phyloP scores from a whole-genome alignment of 92 coral and sea anemone species.

The Zoanthus solanderi region DNA sequence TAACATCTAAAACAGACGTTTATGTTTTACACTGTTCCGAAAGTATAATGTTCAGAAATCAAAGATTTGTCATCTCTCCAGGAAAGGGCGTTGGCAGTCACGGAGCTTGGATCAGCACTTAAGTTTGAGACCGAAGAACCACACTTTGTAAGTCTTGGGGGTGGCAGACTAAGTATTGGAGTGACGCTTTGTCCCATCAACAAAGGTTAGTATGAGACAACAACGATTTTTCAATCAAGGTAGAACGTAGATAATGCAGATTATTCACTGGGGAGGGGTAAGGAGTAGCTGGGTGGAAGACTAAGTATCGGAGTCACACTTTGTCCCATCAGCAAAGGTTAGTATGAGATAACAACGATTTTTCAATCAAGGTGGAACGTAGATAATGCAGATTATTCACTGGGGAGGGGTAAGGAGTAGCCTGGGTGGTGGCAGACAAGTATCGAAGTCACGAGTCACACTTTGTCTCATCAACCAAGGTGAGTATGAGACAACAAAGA shows the following conservation, averaged over 20 bases:
- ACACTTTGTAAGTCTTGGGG: constrained; percentile 96
- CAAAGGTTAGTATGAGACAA: constrained; percentile 66
- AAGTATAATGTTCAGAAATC: too few species aligned
- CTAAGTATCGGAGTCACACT: constrained; percentile 96
- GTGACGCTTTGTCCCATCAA: constrained; percentile 97
- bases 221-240: too few species aligned
- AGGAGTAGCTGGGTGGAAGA: constrained; percentile 72
- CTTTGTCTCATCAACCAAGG: constrained; percentile 95
- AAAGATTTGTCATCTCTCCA: constrained; percentile 2
- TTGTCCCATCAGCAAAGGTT: constrained; percentile 95
- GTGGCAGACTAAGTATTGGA: constrained; percentile 97
- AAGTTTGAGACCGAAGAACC: constrained; percentile 99
- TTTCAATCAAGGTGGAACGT: too few species aligned
- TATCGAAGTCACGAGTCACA: constrained; percentile 79
- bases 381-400: not conserved
- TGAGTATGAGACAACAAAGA: constrained; percentile 13
- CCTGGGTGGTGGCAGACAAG: constrained; percentile 80
- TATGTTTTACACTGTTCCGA: not conserved
- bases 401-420: too few species aligned
- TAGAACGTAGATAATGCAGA: not conserved
- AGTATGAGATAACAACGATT: not conserved
- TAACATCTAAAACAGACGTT: not conserved
- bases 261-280: not conserved
- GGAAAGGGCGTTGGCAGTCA: constrained; percentile 96
- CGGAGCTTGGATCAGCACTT: constrained; percentile 96